Base-by-base conservation (phyloP, 2,113 vertebrate species). In the Procavia capensis region DNA sequence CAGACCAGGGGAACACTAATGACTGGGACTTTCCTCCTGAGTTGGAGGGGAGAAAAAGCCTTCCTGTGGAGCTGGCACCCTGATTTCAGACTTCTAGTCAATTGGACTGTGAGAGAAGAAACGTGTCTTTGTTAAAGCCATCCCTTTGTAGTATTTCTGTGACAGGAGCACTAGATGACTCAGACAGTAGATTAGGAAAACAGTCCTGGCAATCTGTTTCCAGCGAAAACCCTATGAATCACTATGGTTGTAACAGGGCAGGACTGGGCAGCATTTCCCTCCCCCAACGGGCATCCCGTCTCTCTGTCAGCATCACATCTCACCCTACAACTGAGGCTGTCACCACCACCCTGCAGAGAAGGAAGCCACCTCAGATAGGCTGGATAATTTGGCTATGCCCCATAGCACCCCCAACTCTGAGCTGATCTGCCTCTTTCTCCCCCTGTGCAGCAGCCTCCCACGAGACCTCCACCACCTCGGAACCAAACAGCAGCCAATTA, bases 351-450 rank as follows among this genome's bases (percentile, higher is more conserved):
- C 20, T 8, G 50, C 82, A n/a, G 68, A 29, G 14, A 13, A 36
- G 27, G 27, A 39, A 25, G 16, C 0, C n/a, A 0, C 29, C 20
- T 43, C 84, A 54, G 72, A 85, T 79, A 81, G 66, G 66, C 27
- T 25, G 1, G 10, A 54, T 0, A 0, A 2, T n/a, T 29, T 0
- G 1, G 72, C 24, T 2, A 2, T 61, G 74, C 54, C 19, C 11
- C 88, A 31, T 22, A 2, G 72, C 27, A 43, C 70, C 61, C 61
- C 76, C 43, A 2, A 0, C 45, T 0, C 47, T 1, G 39, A 8
- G 16, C 4, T 2, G 34, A 13, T 1, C 59, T 2, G 50, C 89
- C 22, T 0, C 24, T 24, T 27, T 57, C 61, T 47, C 50, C 50
- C 41, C 5, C 2, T 34, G 45, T 34, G 0, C 13, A 1, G 11